Evolutionary conservation across 1,140 invertebrate species (phyloP).

Genomic region (Battus philenor): DNA sequence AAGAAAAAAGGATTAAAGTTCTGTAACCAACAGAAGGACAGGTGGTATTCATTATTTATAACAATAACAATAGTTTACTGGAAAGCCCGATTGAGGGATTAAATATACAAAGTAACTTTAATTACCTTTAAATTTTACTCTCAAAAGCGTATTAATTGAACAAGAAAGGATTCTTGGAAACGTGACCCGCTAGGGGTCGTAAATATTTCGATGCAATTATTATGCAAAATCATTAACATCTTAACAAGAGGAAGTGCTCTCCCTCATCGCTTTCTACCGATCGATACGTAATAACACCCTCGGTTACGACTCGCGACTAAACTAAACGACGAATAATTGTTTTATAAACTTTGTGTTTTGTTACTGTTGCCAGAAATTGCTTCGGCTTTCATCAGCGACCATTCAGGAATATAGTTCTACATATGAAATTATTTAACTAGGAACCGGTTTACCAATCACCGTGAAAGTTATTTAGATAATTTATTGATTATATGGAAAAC

Average conservation of each 20-base stretch:
- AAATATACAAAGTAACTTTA: no score
- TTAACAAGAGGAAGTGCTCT: slow-evolving; percentile 40
- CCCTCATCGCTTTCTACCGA: slow-evolving; percentile 26
- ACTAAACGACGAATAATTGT: slow-evolving; percentile 16
- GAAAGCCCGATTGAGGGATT: no score
- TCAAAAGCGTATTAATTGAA: slow-evolving; percentile 13
- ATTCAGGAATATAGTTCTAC: slow-evolving; percentile 7
- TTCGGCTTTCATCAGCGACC: slow-evolving; percentile 6
- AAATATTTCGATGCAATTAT: slow-evolving; percentile 40
- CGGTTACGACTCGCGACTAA: slow-evolving; percentile 16
- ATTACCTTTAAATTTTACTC: slow-evolving; percentile 1
- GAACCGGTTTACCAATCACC: no score
- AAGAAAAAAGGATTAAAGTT: no score
- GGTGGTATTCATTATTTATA: no score
- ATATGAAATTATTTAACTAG: slow-evolving; percentile 5
- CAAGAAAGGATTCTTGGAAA: slow-evolving; percentile 15
- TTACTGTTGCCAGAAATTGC: slow-evolving; percentile 9
- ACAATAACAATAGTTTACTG: no score
- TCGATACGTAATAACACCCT: slow-evolving; percentile 30
- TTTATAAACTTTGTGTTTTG: slow-evolving; percentile 17
- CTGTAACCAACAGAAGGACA: no score
- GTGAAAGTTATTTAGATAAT: no score
- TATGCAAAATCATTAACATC: slow-evolving; percentile 58
- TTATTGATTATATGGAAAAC: no score
- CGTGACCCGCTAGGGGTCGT: slow-evolving; percentile 15